A percentile compares a stretch with the other conserved stretches of the same genome.
These are phyloP conservation scores for Euthynnus affinis DNA, from an alignment of 2,797 vertebrate genomes.

Conservation along the genomic window DNA sequence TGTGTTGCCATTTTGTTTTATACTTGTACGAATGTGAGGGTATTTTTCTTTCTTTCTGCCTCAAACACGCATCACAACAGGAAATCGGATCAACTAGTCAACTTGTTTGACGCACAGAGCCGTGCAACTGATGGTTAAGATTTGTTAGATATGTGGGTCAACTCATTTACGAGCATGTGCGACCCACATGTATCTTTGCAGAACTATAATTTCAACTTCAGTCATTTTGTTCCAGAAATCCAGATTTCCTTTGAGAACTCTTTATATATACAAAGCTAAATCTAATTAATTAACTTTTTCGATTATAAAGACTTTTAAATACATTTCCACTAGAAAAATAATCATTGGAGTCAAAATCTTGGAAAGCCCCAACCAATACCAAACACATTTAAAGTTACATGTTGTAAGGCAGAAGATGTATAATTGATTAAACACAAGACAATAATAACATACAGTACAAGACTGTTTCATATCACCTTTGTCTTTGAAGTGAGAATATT, in stretches of 20 bases:
- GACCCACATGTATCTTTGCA: not conserved
- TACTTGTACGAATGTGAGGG: not conserved
- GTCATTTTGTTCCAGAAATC: not conserved
- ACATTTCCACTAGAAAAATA: not conserved
- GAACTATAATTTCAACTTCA: not conserved
- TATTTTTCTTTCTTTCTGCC: not conserved
- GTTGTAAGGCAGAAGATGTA: no score
- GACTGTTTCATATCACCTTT: no score
- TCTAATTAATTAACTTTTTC: not conserved
- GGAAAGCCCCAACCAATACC: not conserved
- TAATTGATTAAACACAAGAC: no score
- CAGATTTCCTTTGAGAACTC: not conserved
- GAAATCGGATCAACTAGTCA: not conserved
- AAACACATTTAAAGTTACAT: not conserved
- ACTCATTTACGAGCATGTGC: not conserved
- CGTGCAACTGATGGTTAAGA: not conserved
- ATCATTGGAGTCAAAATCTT: not conserved
- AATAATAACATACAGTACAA: not conserved
- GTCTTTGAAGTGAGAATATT: slow-evolving; percentile 15
- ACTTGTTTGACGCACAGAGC: not conserved
- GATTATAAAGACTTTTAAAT: no score
- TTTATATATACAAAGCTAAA: not conserved
- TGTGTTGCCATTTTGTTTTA: not conserved
- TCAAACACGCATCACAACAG: not conserved
- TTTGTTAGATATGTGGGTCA: not conserved